Conservation (phyloP, 2,888 invertebrate genomes). For the Microplitis manilae region DNA sequence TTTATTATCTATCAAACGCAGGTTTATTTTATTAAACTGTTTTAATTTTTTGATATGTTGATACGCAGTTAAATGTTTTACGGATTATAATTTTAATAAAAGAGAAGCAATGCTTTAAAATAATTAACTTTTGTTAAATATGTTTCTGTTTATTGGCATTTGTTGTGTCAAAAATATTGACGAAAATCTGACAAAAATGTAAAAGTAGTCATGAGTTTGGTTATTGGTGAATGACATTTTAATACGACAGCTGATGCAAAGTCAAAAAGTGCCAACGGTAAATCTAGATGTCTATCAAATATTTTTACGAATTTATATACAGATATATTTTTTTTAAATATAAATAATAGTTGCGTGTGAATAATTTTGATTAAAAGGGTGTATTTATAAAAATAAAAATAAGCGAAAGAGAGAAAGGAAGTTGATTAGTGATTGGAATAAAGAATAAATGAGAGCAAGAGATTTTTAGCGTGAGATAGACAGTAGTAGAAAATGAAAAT, state of each 20-base stretch:
- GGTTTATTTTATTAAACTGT: neutral
- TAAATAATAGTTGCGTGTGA: neutral
- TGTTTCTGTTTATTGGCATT: neutral
- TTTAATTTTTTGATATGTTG: neutral
- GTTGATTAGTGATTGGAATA: conserved; percentile 2
- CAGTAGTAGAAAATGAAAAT: conserved; percentile 29
- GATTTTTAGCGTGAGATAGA: conserved; percentile 35
- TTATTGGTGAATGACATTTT: neutral
- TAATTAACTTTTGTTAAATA: neutral
- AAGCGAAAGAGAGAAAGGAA: conserved; percentile 7
- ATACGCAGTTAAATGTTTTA: neutral
- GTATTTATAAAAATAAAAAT: conserved; percentile 12
- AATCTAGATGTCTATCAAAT: neutral
- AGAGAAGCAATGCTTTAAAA: neutral
- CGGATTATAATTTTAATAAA: too few species aligned
- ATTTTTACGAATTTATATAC: neutral
- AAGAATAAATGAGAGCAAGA: conserved; percentile 31
- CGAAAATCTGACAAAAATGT: neutral
- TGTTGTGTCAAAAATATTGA: neutral
- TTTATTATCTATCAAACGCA: neutral
- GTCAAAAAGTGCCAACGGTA: neutral
- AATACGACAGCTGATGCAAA: neutral
- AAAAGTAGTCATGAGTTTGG: neutral
- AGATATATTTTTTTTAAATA: neutral
- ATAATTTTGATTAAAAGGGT: conserved; percentile 25